Conservation (phyloP, 2,888 invertebrate species). For the Cepaea hortensis region DNA sequence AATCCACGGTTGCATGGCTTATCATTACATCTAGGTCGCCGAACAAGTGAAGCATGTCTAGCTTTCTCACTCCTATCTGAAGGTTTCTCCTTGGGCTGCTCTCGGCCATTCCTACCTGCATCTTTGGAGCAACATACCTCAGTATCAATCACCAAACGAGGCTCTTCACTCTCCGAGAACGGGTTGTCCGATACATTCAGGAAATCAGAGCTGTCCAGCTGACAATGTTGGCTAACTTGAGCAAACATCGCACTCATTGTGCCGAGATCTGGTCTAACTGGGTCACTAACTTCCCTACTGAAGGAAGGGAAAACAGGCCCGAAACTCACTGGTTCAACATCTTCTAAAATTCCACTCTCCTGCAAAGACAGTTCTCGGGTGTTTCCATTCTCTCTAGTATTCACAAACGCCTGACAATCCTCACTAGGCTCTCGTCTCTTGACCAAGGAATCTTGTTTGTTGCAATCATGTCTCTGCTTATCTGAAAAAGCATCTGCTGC, state of each 20-base stretch:
- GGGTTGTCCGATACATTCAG: constrained; percentile 1
- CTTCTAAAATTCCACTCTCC: neutral
- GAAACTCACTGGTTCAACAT: neutral
- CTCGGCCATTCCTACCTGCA: neutral
- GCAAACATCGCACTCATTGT: constrained; percentile 28
- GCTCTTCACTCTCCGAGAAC: constrained; percentile 38
- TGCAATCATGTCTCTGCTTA: no score
- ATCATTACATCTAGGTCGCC: no score
- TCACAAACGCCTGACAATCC: neutral
- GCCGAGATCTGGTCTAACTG: neutral
- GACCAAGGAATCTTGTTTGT: no score
- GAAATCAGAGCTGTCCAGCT: constrained; percentile 11
- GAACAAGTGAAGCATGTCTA: neutral
- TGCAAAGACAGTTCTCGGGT: neutral
- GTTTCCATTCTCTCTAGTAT: neutral
- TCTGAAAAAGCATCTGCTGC: no score
- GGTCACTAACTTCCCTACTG: neutral
- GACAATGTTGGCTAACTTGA: constrained; percentile 36
- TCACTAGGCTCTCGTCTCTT: no score
- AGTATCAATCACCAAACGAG: constrained; percentile 38
- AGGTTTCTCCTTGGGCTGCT: neutral
- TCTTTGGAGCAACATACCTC: neutral
- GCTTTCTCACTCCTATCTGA: neutral
- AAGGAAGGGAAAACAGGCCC: constrained; percentile 39
- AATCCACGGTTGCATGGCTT: no score